A percentile compares a stretch with the other conserved stretches of the same genome.
phyloP scores from a whole-genome alignment of 2,113 vertebrate species.

The Proteles cristata region DNA sequence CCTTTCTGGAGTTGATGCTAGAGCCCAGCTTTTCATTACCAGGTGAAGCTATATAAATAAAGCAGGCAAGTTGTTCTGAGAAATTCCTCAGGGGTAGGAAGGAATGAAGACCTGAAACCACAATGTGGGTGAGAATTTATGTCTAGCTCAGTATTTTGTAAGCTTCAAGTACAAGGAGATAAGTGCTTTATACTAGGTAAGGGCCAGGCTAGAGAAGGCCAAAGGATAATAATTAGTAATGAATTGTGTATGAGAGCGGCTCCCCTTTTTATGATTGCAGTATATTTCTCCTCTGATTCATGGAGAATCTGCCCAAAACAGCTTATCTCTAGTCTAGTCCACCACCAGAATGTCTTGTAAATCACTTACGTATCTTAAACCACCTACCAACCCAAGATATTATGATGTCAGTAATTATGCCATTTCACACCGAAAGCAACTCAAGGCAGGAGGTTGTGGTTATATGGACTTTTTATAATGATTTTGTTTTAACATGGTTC shows the following conservation, averaged over 20 bases:
- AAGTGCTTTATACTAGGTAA: not conserved
- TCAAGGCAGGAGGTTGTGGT: not conserved
- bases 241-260: not conserved
- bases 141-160: not conserved
- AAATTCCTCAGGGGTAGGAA: not conserved
- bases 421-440: not conserved
- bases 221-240: not conserved
- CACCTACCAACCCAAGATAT: not conserved
- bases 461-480: not conserved
- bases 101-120: not conserved
- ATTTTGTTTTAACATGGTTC: not conserved
- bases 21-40: not conserved
- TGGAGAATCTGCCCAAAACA: not conserved
- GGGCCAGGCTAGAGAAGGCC: not conserved
- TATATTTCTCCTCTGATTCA: not conserved
- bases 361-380: not conserved
- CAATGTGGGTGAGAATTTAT: not conserved
- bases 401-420: not conserved
- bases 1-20: not conserved
- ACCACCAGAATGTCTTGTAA: not conserved
- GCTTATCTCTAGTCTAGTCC: not conserved
- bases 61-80: not conserved
- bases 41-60: not conserved
- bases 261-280: not conserved
- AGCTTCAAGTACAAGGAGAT: not conserved